phyloP scores from a whole-genome alignment of 2,113 vertebrate species.

The Morone chrysops region DNA sequence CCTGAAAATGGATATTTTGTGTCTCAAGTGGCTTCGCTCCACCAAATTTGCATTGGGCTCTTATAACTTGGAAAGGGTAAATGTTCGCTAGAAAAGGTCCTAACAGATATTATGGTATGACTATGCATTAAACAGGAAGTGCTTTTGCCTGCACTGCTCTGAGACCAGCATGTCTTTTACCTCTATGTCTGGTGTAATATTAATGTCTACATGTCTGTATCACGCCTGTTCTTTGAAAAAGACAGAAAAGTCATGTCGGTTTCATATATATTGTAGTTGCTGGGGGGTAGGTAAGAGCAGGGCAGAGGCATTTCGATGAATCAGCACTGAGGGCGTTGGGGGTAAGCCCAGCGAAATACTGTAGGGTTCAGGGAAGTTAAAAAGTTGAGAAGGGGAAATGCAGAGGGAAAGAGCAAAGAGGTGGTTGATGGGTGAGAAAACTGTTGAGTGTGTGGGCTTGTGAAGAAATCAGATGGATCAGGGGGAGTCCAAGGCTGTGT shows the following conservation, averaged over 20 bases:
- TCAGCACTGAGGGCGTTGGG: conserved; percentile 3
- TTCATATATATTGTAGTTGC: conserved; percentile 3
- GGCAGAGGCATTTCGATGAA: conserved; percentile 34
- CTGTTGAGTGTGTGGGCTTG: neutral
- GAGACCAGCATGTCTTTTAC: neutral
- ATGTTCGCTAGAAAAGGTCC: neutral
- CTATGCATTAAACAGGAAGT: neutral
- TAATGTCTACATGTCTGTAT: neutral
- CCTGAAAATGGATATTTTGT: neutral
- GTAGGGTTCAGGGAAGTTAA: conserved; percentile 34
- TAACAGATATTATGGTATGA: conserved; percentile 7
- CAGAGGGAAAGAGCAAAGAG: neutral
- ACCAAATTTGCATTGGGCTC: conserved; percentile 23
- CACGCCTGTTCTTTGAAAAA: neutral
- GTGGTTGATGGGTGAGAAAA: neutral
- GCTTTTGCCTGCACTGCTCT: neutral
- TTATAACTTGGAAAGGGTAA: conserved; percentile 12
- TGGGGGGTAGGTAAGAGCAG: neutral
- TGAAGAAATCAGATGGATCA: conserved; percentile 18
- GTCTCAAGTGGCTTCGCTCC: neutral
- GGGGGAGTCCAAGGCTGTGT: conserved; percentile 5
- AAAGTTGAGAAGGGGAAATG: conserved; percentile 44
- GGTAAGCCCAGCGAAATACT: neutral
- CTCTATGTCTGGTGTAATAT: neutral
- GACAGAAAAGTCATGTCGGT: conserved; percentile 6